Conservation (phyloP, 1,140 invertebrate species). For the Conus betulinus region DNA sequence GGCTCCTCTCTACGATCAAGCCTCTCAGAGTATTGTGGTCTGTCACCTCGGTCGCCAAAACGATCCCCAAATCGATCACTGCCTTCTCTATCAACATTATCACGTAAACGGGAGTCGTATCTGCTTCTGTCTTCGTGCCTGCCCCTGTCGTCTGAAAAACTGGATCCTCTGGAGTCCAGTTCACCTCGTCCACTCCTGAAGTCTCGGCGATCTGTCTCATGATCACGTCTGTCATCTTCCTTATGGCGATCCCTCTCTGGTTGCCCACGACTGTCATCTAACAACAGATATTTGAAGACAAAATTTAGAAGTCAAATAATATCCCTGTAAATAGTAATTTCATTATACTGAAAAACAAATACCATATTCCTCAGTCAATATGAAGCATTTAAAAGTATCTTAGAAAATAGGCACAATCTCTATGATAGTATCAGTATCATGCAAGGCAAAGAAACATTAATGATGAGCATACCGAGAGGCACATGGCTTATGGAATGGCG, state of each 20-base stretch:
- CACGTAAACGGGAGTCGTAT: neutral
- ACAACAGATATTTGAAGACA: neutral
- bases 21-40: neutral
- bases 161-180: neutral
- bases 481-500: no score
- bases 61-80: conserved; percentile 5
- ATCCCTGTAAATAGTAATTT: no score
- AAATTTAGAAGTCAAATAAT: no score
- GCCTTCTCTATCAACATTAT: conserved; percentile 2
- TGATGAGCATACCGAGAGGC: no score
- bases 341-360: no score
- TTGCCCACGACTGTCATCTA: neutral
- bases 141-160: neutral
- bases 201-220: neutral
- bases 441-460: no score
- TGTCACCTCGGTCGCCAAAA: neutral
- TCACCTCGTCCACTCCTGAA: neutral
- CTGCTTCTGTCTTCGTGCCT: neutral
- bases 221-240: neutral
- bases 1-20: neutral
- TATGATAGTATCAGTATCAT: no score
- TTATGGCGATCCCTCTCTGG: neutral
- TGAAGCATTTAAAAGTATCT: no score
- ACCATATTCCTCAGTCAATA: no score
- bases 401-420: no score